These are phyloP conservation scores for Setophaga coronata DNA, from an alignment of 2,113 vertebrate genomes.

Conservation along the genomic window DNA sequence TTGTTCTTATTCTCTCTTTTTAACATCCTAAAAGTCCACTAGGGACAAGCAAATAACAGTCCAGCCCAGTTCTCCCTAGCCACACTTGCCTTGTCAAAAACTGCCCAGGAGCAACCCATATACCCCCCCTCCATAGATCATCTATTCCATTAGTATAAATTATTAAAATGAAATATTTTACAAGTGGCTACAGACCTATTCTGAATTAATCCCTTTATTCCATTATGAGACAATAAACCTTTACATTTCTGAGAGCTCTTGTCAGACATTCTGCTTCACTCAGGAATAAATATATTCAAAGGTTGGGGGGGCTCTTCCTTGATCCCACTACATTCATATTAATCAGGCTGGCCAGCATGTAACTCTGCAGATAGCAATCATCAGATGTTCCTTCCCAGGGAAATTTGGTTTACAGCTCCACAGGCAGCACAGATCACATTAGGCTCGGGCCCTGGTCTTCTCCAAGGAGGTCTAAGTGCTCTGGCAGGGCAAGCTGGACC, in stretches of 20 bases:
- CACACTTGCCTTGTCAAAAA: constrained; percentile 4
- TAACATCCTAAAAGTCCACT: constrained; percentile 6
- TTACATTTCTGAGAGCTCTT: constrained; percentile 47
- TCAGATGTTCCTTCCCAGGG: neutral
- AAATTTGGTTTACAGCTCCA: constrained; percentile 21
- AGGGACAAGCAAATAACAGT: neutral
- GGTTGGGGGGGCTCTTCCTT: neutral
- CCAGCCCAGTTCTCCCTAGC: neutral
- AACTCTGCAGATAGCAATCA: constrained; percentile 20
- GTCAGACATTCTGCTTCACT: constrained; percentile 16
- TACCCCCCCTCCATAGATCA: neutral
- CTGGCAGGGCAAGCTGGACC: neutral
- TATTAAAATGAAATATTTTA: constrained; percentile 70
- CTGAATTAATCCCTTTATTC: constrained; percentile 63
- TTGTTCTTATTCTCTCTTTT: neutral
- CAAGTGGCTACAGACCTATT: constrained; percentile 41
- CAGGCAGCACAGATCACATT: neutral
- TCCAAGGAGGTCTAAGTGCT: neutral
- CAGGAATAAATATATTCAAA: constrained; percentile 45
- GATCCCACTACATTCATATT: constrained; percentile 15
- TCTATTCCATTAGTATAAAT: constrained; percentile 69
- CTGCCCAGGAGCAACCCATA: neutral
- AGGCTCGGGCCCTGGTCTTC: neutral
- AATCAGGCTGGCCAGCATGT: neutral
- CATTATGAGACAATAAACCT: constrained; percentile 58